These are phyloP conservation scores for Spilosoma lubricipeda DNA, from an alignment of 2,888 invertebrate genomes.

Conservation along the genomic window DNA sequence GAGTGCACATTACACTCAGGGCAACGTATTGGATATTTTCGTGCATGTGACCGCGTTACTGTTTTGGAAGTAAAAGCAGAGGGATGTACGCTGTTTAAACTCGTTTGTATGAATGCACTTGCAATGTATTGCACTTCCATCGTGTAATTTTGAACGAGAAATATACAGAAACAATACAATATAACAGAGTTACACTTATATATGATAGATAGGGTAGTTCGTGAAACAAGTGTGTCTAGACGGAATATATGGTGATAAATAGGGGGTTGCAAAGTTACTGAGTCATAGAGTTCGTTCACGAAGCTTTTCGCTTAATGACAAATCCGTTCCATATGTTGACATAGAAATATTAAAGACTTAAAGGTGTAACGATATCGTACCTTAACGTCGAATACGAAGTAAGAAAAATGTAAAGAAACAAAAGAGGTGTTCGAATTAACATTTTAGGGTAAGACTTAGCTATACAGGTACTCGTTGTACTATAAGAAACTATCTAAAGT, in stretches of 20 bases:
- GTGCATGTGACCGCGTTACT: conserved; percentile 46
- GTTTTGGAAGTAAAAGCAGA: conserved; percentile 50
- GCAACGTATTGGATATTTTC: conserved; percentile 55
- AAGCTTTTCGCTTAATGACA: conserved; percentile 1
- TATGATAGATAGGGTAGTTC: background rate
- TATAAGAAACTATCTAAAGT: conserved; percentile 8
- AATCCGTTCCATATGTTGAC: conserved; percentile 28
- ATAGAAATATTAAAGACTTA: conserved; percentile 45
- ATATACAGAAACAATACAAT: conserved; percentile 68
- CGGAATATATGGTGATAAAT: too few relatives aligned
- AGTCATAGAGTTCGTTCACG: background rate
- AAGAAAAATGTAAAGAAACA: conserved; percentile 63
- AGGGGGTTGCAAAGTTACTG: background rate
- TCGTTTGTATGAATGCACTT: conserved; percentile 61
- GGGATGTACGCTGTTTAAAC: conserved; percentile 59
- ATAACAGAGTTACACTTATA: background rate
- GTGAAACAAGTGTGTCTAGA: background rate
- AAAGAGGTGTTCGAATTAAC: conserved; percentile 62
- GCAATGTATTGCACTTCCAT: conserved; percentile 68
- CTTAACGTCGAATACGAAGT: conserved; percentile 34
- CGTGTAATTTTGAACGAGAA: conserved; percentile 67
- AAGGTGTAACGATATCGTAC: conserved; percentile 28
- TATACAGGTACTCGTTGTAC: conserved; percentile 40
- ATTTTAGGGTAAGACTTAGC: conserved; percentile 59
- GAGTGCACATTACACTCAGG: conserved; percentile 47